Evolutionary conservation across 2,797 vertebrate genomes (phyloP).

Genomic region (Oophaga sylvatica): DNA sequence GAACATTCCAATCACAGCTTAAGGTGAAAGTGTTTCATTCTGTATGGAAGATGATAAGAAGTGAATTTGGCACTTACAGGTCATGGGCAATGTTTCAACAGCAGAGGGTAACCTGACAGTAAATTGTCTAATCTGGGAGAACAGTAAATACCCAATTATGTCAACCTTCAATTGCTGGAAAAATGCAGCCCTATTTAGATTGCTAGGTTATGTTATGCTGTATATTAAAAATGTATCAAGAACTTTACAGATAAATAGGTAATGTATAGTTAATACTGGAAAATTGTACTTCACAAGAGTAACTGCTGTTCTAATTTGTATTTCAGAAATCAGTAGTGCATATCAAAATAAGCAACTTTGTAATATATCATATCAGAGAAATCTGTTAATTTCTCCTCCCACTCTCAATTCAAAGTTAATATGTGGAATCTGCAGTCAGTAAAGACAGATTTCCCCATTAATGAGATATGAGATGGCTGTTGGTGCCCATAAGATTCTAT

Average conservation of each 20-base stretch:
- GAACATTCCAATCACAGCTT: constrained; percentile 66
- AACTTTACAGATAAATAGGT: not conserved
- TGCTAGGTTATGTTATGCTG: not conserved
- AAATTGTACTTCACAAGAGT: not conserved
- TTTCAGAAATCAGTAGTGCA: no score
- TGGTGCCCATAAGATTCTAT: no score
- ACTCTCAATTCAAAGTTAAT: no score
- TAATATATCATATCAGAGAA: no score
- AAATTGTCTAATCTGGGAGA: constrained; percentile 16
- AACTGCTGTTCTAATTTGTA: no score
- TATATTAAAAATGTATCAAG: not conserved
- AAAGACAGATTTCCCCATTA: no score
- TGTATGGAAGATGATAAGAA: constrained; percentile 58
- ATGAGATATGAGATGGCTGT: no score
- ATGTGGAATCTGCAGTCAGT: no score
- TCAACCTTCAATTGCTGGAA: not conserved
- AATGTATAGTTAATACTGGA: not conserved
- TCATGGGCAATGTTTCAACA: constrained; percentile 49
- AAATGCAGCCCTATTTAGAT: not conserved
- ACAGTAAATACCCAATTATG: constrained; percentile 37
- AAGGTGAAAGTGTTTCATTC: constrained; percentile 68
- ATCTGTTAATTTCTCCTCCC: no score
- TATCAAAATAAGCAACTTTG: no score
- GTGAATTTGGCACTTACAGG: constrained; percentile 56
- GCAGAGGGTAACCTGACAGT: constrained; percentile 15